These are phyloP conservation scores for Himalopsyche kuldschensis DNA, from an alignment of 2,888 invertebrate genomes.

Conservation along the genomic window DNA sequence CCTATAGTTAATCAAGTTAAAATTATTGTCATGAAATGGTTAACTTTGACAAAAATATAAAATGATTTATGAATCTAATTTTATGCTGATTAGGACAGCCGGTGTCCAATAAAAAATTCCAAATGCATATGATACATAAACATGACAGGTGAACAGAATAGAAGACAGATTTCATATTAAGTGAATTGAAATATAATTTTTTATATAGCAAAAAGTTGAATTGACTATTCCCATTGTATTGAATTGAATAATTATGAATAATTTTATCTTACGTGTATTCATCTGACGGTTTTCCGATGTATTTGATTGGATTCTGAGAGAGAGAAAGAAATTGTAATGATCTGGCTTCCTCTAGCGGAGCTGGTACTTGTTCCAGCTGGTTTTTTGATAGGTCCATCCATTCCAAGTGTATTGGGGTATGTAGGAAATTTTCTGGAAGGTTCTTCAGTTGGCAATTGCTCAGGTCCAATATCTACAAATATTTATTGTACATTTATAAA, in stretches of 20 bases:
- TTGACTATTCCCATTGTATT: neutral
- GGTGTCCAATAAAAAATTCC: too few relatives aligned
- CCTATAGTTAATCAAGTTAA: too few relatives aligned
- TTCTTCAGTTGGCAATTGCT: constrained; percentile 65
- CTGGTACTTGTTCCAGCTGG: constrained; percentile 61
- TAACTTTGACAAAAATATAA: too few relatives aligned
- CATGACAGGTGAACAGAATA: too few relatives aligned
- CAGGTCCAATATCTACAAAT: constrained; percentile 65
- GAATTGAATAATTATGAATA: neutral
- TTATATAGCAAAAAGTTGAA: too few relatives aligned
- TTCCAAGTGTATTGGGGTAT: constrained; percentile 66
- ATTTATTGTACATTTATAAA: too few relatives aligned
- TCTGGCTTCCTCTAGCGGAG: constrained; percentile 62
- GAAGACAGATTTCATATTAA: too few relatives aligned
- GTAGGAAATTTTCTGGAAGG: constrained; percentile 68
- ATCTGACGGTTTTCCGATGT: constrained; percentile 50
- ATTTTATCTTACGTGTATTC: constrained; percentile 48
- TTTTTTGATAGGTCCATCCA: constrained; percentile 71
- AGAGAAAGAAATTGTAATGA: constrained; percentile 65
- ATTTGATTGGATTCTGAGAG: constrained; percentile 70
- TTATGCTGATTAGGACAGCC: too few relatives aligned
- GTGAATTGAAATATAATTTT: too few relatives aligned
- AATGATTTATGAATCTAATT: too few relatives aligned
- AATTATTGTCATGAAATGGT: too few relatives aligned
- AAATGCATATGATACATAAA: too few relatives aligned